Percentiles rank a stretch among this genome's conserved stretches.
Conservation (phyloP, 2,888 invertebrate species). For the Subacronicta megacephala region DNA sequence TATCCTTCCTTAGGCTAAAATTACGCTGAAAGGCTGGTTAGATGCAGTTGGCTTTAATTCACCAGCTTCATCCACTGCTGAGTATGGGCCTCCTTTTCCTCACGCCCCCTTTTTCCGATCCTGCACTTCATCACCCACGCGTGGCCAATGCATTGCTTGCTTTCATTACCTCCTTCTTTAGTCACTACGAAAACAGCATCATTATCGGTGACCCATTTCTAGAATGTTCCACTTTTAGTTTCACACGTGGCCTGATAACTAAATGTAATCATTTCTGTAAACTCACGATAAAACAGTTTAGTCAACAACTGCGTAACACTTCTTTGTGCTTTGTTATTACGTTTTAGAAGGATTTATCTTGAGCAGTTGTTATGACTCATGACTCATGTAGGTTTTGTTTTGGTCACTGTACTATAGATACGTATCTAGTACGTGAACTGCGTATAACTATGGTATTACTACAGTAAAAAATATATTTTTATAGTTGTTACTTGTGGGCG, state of each 20-base stretch:
- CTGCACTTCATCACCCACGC: too few species aligned
- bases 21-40: too few species aligned
- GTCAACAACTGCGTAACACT: conserved; percentile 28
- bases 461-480: neutral
- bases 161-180: neutral
- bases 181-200: conserved; percentile 4
- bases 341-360: conserved; percentile 1
- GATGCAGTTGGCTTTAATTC: too few species aligned
- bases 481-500: neutral
- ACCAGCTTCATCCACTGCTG: too few species aligned
- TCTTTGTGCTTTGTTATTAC: conserved; percentile 27
- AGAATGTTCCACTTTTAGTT: conserved; percentile 37
- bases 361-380: conserved; percentile 24
- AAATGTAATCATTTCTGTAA: conserved; percentile 26
- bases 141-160: neutral
- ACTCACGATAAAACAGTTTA: conserved; percentile 36
- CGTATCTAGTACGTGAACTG: neutral
- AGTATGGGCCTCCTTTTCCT: too few species aligned
- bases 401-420: neutral
- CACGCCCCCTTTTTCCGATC: too few species aligned
- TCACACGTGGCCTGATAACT: conserved; percentile 45
- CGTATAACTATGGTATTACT: neutral
- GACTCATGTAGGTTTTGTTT: conserved; percentile 18
- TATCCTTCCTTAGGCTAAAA: too few species aligned
- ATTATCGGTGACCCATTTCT: conserved; percentile 48